Conservation (phyloP, 2,113 vertebrate genomes). For the Cephalopholis sonnerati region DNA sequence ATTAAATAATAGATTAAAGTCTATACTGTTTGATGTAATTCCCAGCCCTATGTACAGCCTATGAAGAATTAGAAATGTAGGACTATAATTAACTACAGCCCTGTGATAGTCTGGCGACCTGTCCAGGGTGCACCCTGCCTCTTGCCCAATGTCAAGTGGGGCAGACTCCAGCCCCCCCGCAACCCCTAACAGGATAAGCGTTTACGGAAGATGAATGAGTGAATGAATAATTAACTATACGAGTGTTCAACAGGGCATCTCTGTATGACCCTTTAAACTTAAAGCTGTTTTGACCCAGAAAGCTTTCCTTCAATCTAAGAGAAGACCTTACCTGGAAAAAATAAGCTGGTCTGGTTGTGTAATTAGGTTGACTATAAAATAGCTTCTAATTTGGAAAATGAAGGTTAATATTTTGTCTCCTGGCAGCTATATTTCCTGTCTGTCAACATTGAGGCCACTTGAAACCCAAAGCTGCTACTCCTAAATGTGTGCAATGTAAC, state of each 20-base stretch:
- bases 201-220: too few relatives aligned
- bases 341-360: slow-evolving; percentile 1
- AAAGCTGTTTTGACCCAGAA: background rate
- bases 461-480: slow-evolving; percentile 40
- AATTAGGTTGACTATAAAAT: slow-evolving; percentile 8
- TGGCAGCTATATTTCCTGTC: slow-evolving; percentile 38
- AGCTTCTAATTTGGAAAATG: slow-evolving; percentile 14
- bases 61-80: slow-evolving; percentile 16
- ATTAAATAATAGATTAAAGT: background rate
- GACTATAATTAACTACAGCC: background rate
- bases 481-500: slow-evolving; percentile 47
- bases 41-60: background rate
- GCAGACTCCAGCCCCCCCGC: too few relatives aligned
- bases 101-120: too few relatives aligned
- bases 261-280: background rate
- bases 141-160: too few relatives aligned
- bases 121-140: too few relatives aligned
- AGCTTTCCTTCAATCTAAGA: background rate
- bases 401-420: slow-evolving; percentile 31
- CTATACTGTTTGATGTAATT: background rate
- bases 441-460: slow-evolving; percentile 28
- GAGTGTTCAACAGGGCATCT: background rate
- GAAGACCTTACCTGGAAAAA: slow-evolving; percentile 1
- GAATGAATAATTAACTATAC: background rate
- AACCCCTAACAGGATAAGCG: too few relatives aligned